Base-by-base conservation (phyloP, 2,888 invertebrate genomes). In the Polietes domitor region DNA sequence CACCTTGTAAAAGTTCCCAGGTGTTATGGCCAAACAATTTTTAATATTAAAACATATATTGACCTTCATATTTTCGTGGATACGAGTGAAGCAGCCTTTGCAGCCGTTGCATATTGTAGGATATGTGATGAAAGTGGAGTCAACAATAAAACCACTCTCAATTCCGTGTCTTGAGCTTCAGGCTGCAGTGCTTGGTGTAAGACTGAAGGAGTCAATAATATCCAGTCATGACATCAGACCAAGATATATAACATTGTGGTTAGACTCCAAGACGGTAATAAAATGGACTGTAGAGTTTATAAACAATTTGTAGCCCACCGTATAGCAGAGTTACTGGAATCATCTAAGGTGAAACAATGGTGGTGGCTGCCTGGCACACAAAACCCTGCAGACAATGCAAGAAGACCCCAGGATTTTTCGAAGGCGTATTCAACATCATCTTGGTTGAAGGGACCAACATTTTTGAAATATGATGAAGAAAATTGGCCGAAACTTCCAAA, bases 221-320 rank as follows among this genome's bases (percentile, higher is more conserved):
- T 32, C 32, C 32, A 5, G 32, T 7, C 32, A 32, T 7, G 32
- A n/a, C n/a, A n/a, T n/a, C n/a, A n/a, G n/a, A n/a, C 32, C 32
- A 32, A 32, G 32, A 32, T n/a, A 50, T 17, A 50, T 50, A 50
- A 50, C 50, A 5, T 58, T 58, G 7, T 61, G 61, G 61, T 28
- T 15, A n/a, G 61, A 61, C 28, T 61, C 61, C 15, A 84, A 84
- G 47, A 85, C 85, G 0, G 81, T 83, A 6, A 37, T 85, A 10
- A 75, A 79, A 32, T 85, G 85, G 79, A 61, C 83, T 32, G 32
- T 32, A 32, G 32, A 32, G 10, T 70, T 61, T 2, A 81, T 79
- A 82, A 83, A 47, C 77, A 77, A 10, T 85, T 76, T 50, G 82
- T 86, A 2, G 80, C 82, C 50, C 72, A 75, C n/a, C 76, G 85